A percentile compares a stretch with the other conserved stretches of the same genome.
phyloP scores from a whole-genome alignment of 2,888 invertebrate species.

The Chymomyza fuscimana region DNA sequence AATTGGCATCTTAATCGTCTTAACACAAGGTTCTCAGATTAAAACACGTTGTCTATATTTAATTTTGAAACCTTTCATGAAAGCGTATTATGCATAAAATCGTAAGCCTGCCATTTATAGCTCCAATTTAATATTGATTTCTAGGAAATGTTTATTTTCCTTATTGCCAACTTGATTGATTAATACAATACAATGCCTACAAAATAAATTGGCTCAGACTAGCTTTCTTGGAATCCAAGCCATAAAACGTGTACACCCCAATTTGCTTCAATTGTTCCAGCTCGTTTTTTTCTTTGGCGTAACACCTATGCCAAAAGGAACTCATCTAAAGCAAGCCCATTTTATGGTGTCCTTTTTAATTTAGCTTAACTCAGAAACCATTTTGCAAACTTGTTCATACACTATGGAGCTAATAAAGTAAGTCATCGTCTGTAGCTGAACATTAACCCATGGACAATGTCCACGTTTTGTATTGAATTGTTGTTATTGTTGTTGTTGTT shows the following conservation, averaged over 20 bases:
- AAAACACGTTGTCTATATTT: too few species aligned
- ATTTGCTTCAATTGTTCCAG: neutral
- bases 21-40: too few species aligned
- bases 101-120: neutral
- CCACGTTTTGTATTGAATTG: conserved; percentile 69
- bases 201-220: neutral
- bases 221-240: neutral
- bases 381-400: neutral
- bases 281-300: neutral
- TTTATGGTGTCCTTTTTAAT: neutral
- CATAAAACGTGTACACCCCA: neutral
- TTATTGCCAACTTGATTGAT: neutral
- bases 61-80: neutral
- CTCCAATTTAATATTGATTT: neutral
- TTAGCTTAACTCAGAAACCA: neutral
- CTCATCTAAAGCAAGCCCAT: neutral
- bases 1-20: too few species aligned
- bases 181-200: neutral
- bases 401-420: neutral
- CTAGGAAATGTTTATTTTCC: neutral
- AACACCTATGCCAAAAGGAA: neutral
- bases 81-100: neutral
- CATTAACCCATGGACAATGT: conserved; percentile 48
- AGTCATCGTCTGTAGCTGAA: conserved; percentile 31
- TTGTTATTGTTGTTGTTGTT: conserved; percentile 13